Evolutionary conservation across 92 coral and sea anemone species (phyloP).

Genomic region (Isaurus tuberculatus): DNA sequence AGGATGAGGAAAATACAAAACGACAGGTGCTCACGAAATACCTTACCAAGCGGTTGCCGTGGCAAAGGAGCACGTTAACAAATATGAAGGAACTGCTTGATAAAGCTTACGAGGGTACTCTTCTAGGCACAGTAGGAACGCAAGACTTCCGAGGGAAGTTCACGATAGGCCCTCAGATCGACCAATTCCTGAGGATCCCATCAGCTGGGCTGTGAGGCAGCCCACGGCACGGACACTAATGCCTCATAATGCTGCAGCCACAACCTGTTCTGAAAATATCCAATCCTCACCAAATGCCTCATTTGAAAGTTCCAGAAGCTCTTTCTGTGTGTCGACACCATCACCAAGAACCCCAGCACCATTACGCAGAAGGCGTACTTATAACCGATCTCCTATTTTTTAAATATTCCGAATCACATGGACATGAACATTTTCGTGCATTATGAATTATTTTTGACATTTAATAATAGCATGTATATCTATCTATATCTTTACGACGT

Average conservation of each 20-base stretch:
- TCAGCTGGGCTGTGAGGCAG: slow-evolving; percentile 18
- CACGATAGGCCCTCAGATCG: slow-evolving; percentile 5
- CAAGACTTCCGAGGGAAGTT: background rate
- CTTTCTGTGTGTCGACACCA: background rate
- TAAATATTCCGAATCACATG: background rate
- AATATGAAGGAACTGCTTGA: background rate
- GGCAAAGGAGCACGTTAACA: slow-evolving; percentile 6
- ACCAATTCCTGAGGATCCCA: background rate
- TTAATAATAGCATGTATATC: background rate
- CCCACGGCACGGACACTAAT: background rate
- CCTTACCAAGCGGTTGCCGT: slow-evolving; percentile 25
- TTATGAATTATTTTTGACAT: background rate
- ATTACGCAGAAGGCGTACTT: background rate
- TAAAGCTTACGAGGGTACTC: background rate
- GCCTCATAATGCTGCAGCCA: background rate
- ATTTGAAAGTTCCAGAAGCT: slow-evolving; percentile 1
- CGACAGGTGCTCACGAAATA: background rate
- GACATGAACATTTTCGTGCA: background rate
- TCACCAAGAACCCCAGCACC: background rate
- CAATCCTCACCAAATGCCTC: background rate
- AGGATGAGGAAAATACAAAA: background rate
- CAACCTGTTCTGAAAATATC: background rate
- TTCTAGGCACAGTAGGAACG: background rate
- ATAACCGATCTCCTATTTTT: background rate
- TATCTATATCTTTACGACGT: background rate